Evolutionary conservation across 2,113 vertebrate species (phyloP), one percentile per base, ranked within the genome.

Genomic region (Synchiropus splendidus): DNA sequence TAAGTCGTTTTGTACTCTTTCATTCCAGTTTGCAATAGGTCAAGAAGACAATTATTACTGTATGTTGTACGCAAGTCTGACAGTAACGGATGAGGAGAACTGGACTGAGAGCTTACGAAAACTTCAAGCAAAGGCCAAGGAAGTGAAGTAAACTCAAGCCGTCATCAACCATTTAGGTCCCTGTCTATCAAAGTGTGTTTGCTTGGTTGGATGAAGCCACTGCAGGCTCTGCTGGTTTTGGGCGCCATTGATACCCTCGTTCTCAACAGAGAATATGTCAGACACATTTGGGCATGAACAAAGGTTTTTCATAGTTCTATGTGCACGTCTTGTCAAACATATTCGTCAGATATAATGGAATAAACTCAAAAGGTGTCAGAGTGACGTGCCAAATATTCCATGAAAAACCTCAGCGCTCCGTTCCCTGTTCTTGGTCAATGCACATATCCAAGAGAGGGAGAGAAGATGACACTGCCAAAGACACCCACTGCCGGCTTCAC

Each of bases 381-480:
- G 45, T 48, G 42, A 66, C 41, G 54, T 56, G 58, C 48, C 60
- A 72, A 65, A 67, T 53, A 73, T 79, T 80, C 64, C 42, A 55
- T 66, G 55, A 70, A 27, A 79, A 80, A 73, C 63, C 70, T 76
- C 71, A 71, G 58, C 58, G 54, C 67, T 60, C 42, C 36, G 53
- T 77, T 68, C 62, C 43, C 45, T 78, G 66, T 74, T 61, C 63
- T 75, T 62, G 58, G 70, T 83, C 65, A 64, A 68, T 70, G 51
- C 61, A 67, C 65, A 52, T 70, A 61, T 82, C 56, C 46, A 64
- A 77, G 56, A 64, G 39, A 41, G 49, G 53, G 53, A 61, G 59
- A 61, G 45, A 36, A 54, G 66, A 71, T 51, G 70, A 72, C 65
- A 70, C 51, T 75, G 75, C 72, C 72, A 82, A 68, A 68, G 67